A percentile compares a stretch with the other conserved stretches of the same genome.
Evolutionary conservation across 1,140 invertebrate genomes (phyloP).

Genomic region (Rhagoletis pomonella): DNA sequence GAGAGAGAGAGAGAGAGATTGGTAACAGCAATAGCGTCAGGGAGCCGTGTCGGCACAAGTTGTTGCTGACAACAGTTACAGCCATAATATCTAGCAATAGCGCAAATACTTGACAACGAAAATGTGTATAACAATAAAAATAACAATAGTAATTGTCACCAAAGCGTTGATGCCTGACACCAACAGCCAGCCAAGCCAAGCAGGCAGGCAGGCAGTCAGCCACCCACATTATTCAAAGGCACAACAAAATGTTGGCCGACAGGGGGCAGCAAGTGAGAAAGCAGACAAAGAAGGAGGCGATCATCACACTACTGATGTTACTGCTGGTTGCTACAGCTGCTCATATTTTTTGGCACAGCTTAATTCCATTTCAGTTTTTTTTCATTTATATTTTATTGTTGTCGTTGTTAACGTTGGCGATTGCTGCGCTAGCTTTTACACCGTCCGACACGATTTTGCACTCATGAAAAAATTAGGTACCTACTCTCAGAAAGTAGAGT

Average conservation of each 20-base stretch:
- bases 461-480: too few species aligned
- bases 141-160: constrained; percentile 50
- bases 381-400: neutral
- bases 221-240: neutral
- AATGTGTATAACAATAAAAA: neutral
- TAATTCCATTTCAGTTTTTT: neutral
- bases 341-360: constrained; percentile 20
- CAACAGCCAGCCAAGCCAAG: neutral
- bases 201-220: neutral
- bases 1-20: neutral
- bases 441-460: too few species aligned
- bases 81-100: constrained; percentile 17
- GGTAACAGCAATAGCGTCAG: neutral
- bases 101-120: neutral
- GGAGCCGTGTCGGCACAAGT: constrained; percentile 34
- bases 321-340: neutral
- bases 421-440: too few species aligned
- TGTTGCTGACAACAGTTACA: constrained; percentile 39
- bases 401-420: neutral
- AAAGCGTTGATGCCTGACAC: constrained; percentile 44
- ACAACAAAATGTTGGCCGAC: neutral
- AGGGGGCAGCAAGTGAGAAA: neutral
- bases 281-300: neutral
- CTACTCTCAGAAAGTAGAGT: too few species aligned
- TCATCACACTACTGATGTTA: constrained; percentile 1